Evolutionary conservation across 2,113 vertebrate species (phyloP), one percentile per base, ranked within the genome.

Genomic region (Engraulis encrasicolus): DNA sequence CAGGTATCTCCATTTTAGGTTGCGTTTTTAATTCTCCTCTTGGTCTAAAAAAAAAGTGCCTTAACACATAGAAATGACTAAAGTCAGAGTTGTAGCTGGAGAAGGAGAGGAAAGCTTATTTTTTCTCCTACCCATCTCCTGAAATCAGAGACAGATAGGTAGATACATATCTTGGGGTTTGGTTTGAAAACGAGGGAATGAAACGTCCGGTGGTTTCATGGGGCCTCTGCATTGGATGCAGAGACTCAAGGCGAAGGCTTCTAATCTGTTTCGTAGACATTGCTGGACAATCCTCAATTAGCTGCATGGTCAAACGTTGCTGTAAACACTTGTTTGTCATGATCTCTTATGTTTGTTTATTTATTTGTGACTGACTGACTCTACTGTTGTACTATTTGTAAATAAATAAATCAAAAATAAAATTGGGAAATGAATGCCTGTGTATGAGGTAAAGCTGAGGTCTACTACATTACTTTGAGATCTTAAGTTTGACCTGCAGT

Each of bases 281-380:
- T 94, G 94, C 92, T 95, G 92, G 94, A 94, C 93, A 94, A 95
- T 94, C 94, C 88, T 87, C 85, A 89, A 83, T 90, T 92, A 54
- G 84, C 86, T 92, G 91, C 92, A 94, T 93, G 92, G 88, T 85
- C 82, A 89, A 84, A 85, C 84, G 49, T 85, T 88, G 88, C 83
- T 90, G 85, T 90, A 90, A 83, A 86, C 49, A 27, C 52, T 85
- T 81, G 77, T 89, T 61, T 78, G 50, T 82, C 85, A 83, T 86
- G 82, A 85, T 84, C 80, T 88, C n/a, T n/a, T n/a, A n/a, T n/a
- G n/a, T 79, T 86, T 71, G 40, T 38, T 87, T 80, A 87, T 91
- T 92, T 90, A 92, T 94, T 93, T 92, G 91, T 93, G 90, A 89
- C 78, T 83, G 85, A 86, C 86, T 88, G 86, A 78, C 90, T 93